A percentile compares a stretch with the other conserved stretches of the same genome.
Evolutionary conservation across 1,140 invertebrate genomes (phyloP).

Genomic region (Nixonia krombeini): DNA sequence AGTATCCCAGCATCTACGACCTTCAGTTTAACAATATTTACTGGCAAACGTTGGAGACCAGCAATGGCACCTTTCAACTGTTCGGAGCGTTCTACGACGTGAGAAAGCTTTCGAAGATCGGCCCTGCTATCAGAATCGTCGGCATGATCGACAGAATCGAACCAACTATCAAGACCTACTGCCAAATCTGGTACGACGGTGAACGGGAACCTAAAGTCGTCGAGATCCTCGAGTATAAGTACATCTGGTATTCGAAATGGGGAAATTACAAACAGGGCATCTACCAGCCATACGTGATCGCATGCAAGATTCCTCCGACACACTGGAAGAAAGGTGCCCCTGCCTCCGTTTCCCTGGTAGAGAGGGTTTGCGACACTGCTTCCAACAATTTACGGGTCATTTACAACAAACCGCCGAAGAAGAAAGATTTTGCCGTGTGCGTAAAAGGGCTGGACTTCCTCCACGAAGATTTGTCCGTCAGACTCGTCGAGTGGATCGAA

Average conservation of each 20-base stretch:
- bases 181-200: conserved; percentile 92
- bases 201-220: conserved; percentile 83
- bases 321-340: conserved; percentile 80
- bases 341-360: conserved; percentile 88
- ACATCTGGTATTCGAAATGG: conserved; percentile 95
- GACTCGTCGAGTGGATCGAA: conserved; percentile 96
- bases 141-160: conserved; percentile 92
- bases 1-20: conserved; percentile 88
- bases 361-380: conserved; percentile 86
- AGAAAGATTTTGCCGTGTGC: conserved; percentile 92
- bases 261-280: conserved; percentile 94
- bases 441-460: conserved; percentile 95
- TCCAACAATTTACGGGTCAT: conserved; percentile 91
- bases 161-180: conserved; percentile 85
- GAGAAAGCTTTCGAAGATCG: conserved; percentile 81
- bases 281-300: conserved; percentile 91
- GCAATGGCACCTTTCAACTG: conserved; percentile 89
- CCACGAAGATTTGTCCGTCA: conserved; percentile 90
- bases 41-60: conserved; percentile 86
- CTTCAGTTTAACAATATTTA: conserved; percentile 93
- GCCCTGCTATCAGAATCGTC: conserved; percentile 87
- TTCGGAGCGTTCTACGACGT: conserved; percentile 92
- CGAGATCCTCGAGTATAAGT: conserved; percentile 90
- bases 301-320: conserved; percentile 85
- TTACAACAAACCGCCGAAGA: conserved; percentile 80